Conservation (phyloP, 2,113 vertebrate genomes). For the Collichthys lucidus region DNA sequence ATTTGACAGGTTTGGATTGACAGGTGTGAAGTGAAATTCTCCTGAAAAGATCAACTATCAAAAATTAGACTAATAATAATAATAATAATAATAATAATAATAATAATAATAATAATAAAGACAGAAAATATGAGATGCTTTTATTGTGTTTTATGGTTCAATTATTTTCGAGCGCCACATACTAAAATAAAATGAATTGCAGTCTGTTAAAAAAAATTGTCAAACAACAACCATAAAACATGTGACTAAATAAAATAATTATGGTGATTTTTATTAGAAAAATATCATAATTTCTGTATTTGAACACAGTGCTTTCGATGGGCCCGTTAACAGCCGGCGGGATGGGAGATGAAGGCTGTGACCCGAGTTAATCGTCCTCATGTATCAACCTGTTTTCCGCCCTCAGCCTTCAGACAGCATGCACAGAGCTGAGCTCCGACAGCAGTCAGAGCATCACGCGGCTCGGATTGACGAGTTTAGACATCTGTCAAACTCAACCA, state of each 20-base stretch:
- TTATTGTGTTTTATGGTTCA: not conserved
- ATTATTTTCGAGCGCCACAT: not conserved
- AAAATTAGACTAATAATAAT: not conserved
- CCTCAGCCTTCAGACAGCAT: not conserved
- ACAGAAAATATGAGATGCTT: too few relatives aligned
- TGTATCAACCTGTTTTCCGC: not conserved
- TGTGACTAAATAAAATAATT: not conserved
- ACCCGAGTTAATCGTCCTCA: not conserved
- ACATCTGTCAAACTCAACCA: conserved; percentile 59
- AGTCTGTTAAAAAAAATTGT: not conserved
- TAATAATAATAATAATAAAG: too few relatives aligned
- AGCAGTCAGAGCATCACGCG: not conserved
- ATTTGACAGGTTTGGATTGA: not conserved
- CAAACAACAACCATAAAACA: not conserved
- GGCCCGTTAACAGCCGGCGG: not conserved
- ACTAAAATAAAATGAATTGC: not conserved
- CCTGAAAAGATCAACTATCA: not conserved
- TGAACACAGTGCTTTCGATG: not conserved
- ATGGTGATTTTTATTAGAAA: too few relatives aligned
- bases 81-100: not conserved
- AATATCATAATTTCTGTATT: not conserved
- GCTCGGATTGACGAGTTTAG: conserved; percentile 38
- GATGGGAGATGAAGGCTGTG: not conserved
- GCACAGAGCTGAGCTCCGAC: conserved; percentile 1
- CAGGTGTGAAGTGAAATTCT: not conserved